Conservation (phyloP, 2,797 vertebrate genomes). For the Hydrolagus colliei region DNA sequence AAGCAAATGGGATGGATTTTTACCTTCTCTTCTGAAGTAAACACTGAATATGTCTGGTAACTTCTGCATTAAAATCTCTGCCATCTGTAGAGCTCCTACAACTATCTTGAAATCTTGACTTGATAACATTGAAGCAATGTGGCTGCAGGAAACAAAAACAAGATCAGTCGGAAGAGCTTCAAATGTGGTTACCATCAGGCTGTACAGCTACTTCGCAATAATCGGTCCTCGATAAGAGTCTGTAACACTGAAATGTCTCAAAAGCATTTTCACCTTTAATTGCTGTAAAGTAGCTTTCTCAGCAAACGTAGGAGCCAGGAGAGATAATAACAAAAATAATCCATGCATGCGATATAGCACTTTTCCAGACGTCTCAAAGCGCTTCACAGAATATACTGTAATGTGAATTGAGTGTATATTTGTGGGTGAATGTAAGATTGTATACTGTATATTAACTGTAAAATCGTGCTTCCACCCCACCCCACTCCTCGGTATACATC, state of each 20-base stretch:
- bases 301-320: no score
- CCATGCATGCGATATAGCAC: background rate
- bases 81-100: conserved; percentile 97
- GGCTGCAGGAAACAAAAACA: conserved; percentile 64
- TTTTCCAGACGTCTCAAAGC: no score
- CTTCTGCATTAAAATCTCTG: conserved; percentile 98
- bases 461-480: background rate
- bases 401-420: background rate
- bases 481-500: no score
- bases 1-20: conserved; percentile 14
- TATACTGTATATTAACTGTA: background rate
- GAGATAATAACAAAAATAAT: background rate
- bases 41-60: conserved; percentile 97
- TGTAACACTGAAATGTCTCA: no score
- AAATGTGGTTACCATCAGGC: background rate
- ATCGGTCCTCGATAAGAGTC: no score
- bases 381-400: no score
- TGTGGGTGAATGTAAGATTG: background rate
- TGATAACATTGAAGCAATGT: conserved; percentile 98
- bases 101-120: conserved; percentile 99
- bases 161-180: background rate
- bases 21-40: conserved; percentile 99
- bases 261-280: no score
- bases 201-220: no score
- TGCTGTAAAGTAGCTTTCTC: no score